Conservation (phyloP, 2,888 invertebrate species). For the Schizotus pectinicornis region DNA sequence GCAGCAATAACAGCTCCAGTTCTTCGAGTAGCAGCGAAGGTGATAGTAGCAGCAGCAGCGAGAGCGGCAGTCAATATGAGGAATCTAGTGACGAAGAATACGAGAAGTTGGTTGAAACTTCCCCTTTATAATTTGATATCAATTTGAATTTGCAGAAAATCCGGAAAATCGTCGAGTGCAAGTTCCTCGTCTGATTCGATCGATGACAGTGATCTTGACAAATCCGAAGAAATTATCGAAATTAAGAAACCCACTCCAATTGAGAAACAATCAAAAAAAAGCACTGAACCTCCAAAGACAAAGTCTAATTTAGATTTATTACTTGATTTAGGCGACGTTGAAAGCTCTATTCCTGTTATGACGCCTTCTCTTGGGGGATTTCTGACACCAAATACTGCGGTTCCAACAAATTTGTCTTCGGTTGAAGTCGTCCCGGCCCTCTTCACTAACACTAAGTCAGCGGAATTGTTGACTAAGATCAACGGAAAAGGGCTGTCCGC, state of each 20-base stretch:
- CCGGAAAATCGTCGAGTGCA: conserved; percentile 7
- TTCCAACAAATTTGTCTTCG: conserved; percentile 40
- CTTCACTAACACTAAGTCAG: conserved; percentile 65
- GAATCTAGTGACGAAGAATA: conserved; percentile 40
- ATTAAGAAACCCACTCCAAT: conserved; percentile 4
- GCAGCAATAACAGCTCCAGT: conserved; percentile 22
- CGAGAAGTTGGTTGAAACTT: conserved; percentile 25
- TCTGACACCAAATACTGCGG: conserved; percentile 65
- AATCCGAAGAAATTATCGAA: conserved; percentile 2
- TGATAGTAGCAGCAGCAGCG: conserved; percentile 21
- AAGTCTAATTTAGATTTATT: conserved; percentile 81
- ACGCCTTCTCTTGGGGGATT: conserved; percentile 84
- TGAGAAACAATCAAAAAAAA: conserved; percentile 42
- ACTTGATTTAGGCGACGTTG: conserved; percentile 78
- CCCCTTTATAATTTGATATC: background rate
- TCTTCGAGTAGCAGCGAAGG: conserved; percentile 5
- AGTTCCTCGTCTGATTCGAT: conserved; percentile 29
- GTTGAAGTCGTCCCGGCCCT: conserved; percentile 68
- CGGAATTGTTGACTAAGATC: conserved; percentile 75
- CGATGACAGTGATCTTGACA: conserved; percentile 26
- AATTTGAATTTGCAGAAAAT: conserved; percentile 12
- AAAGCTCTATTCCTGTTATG: conserved; percentile 75
- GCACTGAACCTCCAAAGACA: conserved; percentile 31
- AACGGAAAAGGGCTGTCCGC: conserved; percentile 71
- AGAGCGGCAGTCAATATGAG: conserved; percentile 29